A percentile compares a stretch with the other conserved stretches of the same genome.
Evolutionary conservation across 2,888 invertebrate genomes (phyloP).

Genomic region (Lacanobia wlatinum): DNA sequence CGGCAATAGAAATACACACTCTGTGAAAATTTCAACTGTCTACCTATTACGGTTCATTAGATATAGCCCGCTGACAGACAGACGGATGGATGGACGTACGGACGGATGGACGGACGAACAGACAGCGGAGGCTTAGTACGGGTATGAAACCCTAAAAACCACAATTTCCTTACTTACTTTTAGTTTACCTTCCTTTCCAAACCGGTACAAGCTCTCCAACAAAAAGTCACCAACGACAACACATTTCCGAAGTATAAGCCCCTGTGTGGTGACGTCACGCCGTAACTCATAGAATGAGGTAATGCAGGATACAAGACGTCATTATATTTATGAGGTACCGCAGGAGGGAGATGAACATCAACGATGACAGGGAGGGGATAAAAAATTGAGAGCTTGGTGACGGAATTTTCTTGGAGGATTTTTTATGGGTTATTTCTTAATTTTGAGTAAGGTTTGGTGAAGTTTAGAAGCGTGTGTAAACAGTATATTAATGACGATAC

Average conservation of each 20-base stretch:
- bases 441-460: background rate
- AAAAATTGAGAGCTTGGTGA: constrained; percentile 43
- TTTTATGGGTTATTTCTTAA: constrained; percentile 16
- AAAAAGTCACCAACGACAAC: constrained; percentile 27
- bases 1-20: no score
- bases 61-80: no score
- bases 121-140: no score
- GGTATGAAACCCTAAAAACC: no score
- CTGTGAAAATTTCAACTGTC: no score
- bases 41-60: no score
- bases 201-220: background rate
- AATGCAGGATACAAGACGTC: constrained; percentile 66
- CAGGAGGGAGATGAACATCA: constrained; percentile 64
- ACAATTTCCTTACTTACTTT: no score
- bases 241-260: constrained; percentile 58
- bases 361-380: constrained; percentile 66
- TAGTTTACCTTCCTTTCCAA: no score
- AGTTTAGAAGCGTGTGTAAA: background rate
- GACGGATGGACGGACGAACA: no score
- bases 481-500: no score
- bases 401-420: constrained; percentile 14
- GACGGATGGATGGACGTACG: no score
- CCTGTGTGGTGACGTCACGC: constrained; percentile 67
- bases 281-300: constrained; percentile 69
- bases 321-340: constrained; percentile 74